A percentile compares a stretch with the other conserved stretches of the same genome.
phyloP scores from a whole-genome alignment of 2,888 invertebrate genomes.

The Drymonia ruficornis region DNA sequence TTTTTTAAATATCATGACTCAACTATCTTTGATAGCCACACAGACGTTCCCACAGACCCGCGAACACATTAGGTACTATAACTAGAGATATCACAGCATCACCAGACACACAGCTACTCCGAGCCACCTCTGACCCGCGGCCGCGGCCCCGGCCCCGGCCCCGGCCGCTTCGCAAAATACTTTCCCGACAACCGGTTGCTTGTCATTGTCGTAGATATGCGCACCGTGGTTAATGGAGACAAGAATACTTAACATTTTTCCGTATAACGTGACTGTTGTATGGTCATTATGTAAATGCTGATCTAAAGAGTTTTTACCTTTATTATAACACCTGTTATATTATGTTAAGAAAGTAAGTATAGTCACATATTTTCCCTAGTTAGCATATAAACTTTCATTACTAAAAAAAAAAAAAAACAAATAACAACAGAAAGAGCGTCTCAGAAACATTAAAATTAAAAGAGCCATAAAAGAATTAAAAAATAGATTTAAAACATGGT shows the following conservation, averaged over 20 bases:
- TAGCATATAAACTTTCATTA: no score
- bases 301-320: background rate
- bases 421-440: no score
- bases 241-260: background rate
- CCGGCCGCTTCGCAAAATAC: slow-evolving; percentile 14
- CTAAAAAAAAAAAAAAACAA: no score
- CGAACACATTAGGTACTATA: no score
- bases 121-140: slow-evolving; percentile 5
- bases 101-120: background rate
- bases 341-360: no score
- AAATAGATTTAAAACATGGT: background rate
- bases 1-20: no score
- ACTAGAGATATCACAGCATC: slow-evolving; percentile 1
- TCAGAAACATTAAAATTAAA: no score
- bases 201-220: slow-evolving; percentile 23
- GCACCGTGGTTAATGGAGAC: slow-evolving; percentile 8
- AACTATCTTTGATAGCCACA: background rate
- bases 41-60: background rate
- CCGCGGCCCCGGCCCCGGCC: no score
- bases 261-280: background rate
- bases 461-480: background rate
- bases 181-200: slow-evolving; percentile 30
- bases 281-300: slow-evolving; percentile 1
- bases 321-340: no score
- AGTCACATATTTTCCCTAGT: no score